Percentiles rank a stretch among this genome's conserved stretches.
Conservation (phyloP, 2,888 invertebrate species). For the Anodontia alba region DNA sequence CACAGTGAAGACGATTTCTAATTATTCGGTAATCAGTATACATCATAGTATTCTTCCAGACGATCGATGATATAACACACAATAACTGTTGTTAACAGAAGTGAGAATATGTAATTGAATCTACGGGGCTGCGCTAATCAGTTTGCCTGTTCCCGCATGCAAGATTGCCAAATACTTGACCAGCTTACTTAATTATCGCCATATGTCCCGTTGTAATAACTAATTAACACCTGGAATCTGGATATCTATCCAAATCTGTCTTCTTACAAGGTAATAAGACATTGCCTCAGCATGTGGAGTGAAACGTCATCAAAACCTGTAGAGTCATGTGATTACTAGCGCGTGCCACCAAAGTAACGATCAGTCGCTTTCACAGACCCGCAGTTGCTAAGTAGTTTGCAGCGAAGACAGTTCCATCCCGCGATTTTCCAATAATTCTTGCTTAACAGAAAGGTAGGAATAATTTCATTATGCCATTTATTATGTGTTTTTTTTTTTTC, state of each 20-base stretch:
- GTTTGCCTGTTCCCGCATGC: too few species aligned
- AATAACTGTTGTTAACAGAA: too few species aligned
- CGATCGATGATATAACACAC: too few species aligned
- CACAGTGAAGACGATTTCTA: too few species aligned
- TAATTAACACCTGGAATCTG: constrained; percentile 5
- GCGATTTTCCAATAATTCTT: constrained; percentile 12
- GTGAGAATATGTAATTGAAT: too few species aligned
- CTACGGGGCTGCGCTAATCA: too few species aligned
- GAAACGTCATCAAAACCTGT: constrained; percentile 13
- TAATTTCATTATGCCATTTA: background rate
- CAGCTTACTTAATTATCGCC: too few species aligned
- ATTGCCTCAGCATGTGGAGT: background rate
- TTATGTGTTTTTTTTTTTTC: too few species aligned
- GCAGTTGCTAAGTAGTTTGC: background rate
- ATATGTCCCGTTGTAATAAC: background rate
- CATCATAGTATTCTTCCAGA: too few species aligned
- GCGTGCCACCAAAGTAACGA: constrained; percentile 26
- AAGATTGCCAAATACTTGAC: too few species aligned
- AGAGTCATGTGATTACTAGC: constrained; percentile 26
- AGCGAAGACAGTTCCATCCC: background rate
- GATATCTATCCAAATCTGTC: background rate
- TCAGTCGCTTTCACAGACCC: background rate
- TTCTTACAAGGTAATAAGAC: constrained; percentile 17
- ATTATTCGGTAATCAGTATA: too few species aligned
- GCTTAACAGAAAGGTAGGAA: constrained; percentile 1